phyloP scores from a whole-genome alignment of 2,797 vertebrate species.

The Netta rufina region DNA sequence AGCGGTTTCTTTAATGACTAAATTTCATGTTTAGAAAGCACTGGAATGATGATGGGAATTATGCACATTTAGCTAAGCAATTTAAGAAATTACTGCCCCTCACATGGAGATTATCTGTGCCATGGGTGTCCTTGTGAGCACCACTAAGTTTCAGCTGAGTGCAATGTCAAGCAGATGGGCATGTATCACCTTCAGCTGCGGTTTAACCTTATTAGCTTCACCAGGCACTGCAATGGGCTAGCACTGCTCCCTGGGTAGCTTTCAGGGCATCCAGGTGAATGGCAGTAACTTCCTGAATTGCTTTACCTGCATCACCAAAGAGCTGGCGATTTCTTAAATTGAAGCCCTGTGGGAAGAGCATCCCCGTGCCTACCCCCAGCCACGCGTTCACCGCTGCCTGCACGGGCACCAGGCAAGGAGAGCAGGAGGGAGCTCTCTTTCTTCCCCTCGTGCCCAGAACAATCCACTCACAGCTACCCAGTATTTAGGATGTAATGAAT shows the following conservation, averaged over 20 bases:
- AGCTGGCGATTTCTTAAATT: neutral
- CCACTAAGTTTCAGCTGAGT: neutral
- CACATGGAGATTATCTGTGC: neutral
- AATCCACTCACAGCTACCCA: neutral
- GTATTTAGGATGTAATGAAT: neutral
- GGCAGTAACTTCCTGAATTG: neutral
- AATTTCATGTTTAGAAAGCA: neutral
- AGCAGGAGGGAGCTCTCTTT: neutral
- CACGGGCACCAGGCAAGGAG: rapidly evolving
- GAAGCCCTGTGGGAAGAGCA: neutral
- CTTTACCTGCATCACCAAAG: neutral
- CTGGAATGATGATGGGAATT: neutral
- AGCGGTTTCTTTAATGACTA: neutral
- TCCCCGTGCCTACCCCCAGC: neutral
- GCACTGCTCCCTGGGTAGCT: neutral
- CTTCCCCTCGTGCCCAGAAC: neutral
- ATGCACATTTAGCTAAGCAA: neutral
- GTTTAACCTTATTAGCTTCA: neutral
- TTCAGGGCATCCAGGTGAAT: neutral
- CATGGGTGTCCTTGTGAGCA: neutral
- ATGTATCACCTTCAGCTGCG: neutral
- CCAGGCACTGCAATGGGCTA: neutral
- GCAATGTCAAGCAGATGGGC: neutral
- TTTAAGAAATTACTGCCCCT: neutral
- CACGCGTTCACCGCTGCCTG: neutral